A percentile compares a stretch with the other conserved stretches of the same genome.
phyloP scores from a whole-genome alignment of 2,113 vertebrate genomes.

The Bubalus kerabau region DNA sequence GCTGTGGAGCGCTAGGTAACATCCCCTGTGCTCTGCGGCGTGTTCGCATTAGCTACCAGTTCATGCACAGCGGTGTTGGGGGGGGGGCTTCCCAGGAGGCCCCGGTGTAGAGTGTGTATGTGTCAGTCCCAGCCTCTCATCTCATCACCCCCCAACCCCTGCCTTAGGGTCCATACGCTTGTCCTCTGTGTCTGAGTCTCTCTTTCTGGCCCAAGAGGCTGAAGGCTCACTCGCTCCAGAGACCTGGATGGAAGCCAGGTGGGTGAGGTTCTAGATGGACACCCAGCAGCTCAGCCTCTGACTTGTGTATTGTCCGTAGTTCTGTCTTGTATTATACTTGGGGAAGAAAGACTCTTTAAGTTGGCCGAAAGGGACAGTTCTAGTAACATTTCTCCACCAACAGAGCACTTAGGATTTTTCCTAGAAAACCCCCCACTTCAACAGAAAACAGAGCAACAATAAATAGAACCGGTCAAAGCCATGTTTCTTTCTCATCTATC shows the following conservation, averaged over 20 bases:
- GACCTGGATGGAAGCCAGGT: background rate
- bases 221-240: background rate
- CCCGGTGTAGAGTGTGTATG: accelerated
- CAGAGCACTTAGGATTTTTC: background rate
- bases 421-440: background rate
- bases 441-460: background rate
- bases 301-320: background rate
- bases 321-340: background rate
- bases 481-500: background rate
- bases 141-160: background rate
- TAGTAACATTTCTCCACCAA: background rate
- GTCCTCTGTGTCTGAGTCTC: background rate
- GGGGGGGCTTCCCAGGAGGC: background rate
- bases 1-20: accelerated
- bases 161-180: background rate
- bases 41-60: accelerated
- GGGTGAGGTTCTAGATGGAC: background rate
- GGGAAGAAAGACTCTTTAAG: background rate
- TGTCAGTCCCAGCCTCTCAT: background rate
- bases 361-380: background rate
- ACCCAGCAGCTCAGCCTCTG: background rate
- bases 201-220: background rate
- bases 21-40: accelerated
- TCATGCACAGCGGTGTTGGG: accelerated
- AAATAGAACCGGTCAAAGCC: background rate